Percentiles rank a stretch among this genome's conserved stretches.
Conservation (phyloP, 2,888 invertebrate species). For the Apoderus coryli region DNA sequence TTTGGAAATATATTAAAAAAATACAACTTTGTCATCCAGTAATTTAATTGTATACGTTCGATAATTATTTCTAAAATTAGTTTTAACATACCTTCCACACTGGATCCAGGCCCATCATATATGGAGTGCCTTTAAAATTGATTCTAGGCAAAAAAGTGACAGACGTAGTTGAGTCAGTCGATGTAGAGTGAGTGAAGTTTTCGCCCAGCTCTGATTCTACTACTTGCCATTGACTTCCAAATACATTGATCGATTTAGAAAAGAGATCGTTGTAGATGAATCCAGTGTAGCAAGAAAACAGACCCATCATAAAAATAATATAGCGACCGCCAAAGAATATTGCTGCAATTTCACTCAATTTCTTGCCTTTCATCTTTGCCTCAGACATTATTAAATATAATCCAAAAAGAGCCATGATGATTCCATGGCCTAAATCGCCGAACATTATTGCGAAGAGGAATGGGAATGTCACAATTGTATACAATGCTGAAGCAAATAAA, state of each 20-base stretch:
- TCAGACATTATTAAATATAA: constrained; percentile 70
- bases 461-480: constrained; percentile 74
- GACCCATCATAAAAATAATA: constrained; percentile 63
- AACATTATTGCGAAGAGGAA: constrained; percentile 96
- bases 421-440: constrained; percentile 84
- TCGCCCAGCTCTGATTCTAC: constrained; percentile 14
- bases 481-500: constrained; percentile 30
- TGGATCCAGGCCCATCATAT: constrained; percentile 61
- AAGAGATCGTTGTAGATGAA: constrained; percentile 69
- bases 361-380: constrained; percentile 55
- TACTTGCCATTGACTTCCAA: constrained; percentile 47
- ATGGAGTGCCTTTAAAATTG: constrained; percentile 37
- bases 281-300: constrained; percentile 66
- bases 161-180: constrained; percentile 16
- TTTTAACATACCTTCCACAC: constrained; percentile 50
- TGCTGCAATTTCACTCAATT: constrained; percentile 58
- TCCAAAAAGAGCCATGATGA: constrained; percentile 68
- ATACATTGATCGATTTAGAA: constrained; percentile 59
- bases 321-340: constrained; percentile 67
- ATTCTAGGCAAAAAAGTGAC: constrained; percentile 34
- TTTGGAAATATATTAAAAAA: too few species aligned
- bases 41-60: too few species aligned
- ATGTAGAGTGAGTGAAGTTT: constrained; percentile 16
- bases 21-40: too few species aligned
- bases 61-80: too few species aligned